Base-by-base conservation (phyloP, 1,140 invertebrate genomes). In the Hyles euphorbiae region DNA sequence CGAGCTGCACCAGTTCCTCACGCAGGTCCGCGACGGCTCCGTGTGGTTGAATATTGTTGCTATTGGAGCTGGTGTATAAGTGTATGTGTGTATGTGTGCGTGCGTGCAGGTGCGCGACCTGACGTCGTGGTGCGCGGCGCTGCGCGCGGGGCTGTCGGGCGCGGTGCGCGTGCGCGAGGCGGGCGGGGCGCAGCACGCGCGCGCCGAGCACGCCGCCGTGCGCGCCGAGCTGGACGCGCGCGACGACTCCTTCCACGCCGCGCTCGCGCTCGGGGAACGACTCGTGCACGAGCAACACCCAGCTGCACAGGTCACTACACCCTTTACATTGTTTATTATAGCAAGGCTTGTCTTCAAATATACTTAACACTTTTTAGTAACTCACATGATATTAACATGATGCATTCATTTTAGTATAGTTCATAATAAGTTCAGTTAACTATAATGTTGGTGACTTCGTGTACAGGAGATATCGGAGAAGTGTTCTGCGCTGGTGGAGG, bases 201-300 rank as follows among this genome's bases (percentile, higher is more conserved):
- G 96, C 76, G 93, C 94, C 22, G 95, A 98, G 83, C 98, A 99
- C 81, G 95, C 98, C 68, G 94, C 96, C 46, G 89, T 98, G 22
- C 96, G 96, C 76, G 95, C 95, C 3, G 98, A 99, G 90, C 98
- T 99, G 57, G 97, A 99, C 83, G 96, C 98, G 0, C 88, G 98
- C 33, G 96, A 99, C 83, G 94, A 95, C 56, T 95, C 92, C 68
- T 99, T 99, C 85, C 89, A 93, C 34, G 90, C 91, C 22, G 94
- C 97, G 0, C 92, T 96, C 10, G 93, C 95, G 62, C 89, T 94
- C 11, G 97, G 97, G 3, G 91, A 96, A 59, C 92, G 92, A 5
- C 96, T 99, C 93, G 93, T 98, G 11, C 93, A 94, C 73, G 94
- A 93, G 0, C 92, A 93, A n/a, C 98, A 99, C 81, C 80, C 81